Evolutionary conservation across 37 sponge, comb jelly and placozoan species (phyloP), one percentile per base, ranked within the genome.

Genomic region (Diacarnus erythraeanus): DNA sequence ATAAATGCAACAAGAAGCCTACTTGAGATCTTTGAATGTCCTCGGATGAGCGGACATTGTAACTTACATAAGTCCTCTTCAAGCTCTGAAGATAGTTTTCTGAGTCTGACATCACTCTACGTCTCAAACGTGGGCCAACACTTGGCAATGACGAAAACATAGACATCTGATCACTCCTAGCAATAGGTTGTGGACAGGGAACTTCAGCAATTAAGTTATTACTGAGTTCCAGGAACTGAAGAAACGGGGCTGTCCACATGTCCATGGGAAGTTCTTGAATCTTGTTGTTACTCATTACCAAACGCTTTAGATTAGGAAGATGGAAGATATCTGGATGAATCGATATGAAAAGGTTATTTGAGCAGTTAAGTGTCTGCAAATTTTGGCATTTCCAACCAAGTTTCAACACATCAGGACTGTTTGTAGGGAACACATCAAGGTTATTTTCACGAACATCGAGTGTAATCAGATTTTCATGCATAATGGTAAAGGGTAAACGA

Each of bases 161-260:
- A 20, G 47, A 41, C 31, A 41, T 0, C 17, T 0, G 1, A 5
- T 60, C 25, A 77, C 29, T 64, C 44, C 30, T 38, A 12, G 25
- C 8, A 25, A 77, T 17, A 22, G 3, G 26, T 17, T 47, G 44
- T 23, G 79, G 91, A 26, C 73, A 84, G 5, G 91, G 87, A 40
- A 76, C 61, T 17, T 42, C 27, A 3, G 26, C 59, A 37, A 91
- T 66, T 22, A 40, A 51, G 56, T 91, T 91, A 22, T 82, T 38
- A 21, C 61, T 38, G 21, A 87, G 59, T 40, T 87, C 42, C 20
- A 91, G 72, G 0, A 59, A 22, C 23, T 78, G 21, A 22, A 91
- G 79, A 17, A n/a, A 12, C 1, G 83, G 83, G 2, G 88, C 79
- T 2, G 57, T 64, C 92, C 92, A 91, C 79, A 82, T 54, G 20